A percentile compares a stretch with the other conserved stretches of the same genome.
Conservation (phyloP, 1,140 invertebrate species). For the Microplitis demolitor region DNA sequence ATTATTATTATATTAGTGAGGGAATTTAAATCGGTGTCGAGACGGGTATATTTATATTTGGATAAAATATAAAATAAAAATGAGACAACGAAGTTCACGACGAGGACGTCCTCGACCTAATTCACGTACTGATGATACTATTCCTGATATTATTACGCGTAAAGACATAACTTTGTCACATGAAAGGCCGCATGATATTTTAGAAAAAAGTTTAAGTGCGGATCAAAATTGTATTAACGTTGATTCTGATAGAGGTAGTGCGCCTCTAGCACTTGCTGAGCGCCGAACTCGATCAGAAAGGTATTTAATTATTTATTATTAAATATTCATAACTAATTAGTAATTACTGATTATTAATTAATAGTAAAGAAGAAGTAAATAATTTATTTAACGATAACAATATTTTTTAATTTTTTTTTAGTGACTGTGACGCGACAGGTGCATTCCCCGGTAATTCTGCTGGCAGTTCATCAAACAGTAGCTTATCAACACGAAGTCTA, state of each 20-base stretch:
- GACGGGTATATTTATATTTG: too few species aligned
- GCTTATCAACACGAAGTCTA: conserved; percentile 62
- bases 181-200: conserved; percentile 39
- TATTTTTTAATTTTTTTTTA: conserved; percentile 48
- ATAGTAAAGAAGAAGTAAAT: not conserved
- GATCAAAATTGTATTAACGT: conserved; percentile 37
- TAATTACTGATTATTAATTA: not conserved
- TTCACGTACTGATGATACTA: conserved; percentile 43
- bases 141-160: conserved; percentile 36
- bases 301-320: conserved; percentile 33
- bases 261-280: conserved; percentile 32
- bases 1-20: too few species aligned
- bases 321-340: not conserved
- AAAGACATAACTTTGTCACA: conserved; percentile 36
- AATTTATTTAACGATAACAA: conserved; percentile 44
- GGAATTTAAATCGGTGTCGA: too few species aligned
- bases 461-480: conserved; percentile 60
- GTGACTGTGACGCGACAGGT: conserved; percentile 54
- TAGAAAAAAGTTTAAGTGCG: conserved; percentile 37
- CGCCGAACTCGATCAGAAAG: conserved; percentile 53
- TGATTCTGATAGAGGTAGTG: conserved; percentile 19
- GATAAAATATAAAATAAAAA: conserved; percentile 25
- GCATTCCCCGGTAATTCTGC: conserved; percentile 58
- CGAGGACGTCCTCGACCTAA: conserved; percentile 42
- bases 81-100: conserved; percentile 46